Base-by-base conservation (phyloP, 1,140 invertebrate species). In the Hyphantria cunea region DNA sequence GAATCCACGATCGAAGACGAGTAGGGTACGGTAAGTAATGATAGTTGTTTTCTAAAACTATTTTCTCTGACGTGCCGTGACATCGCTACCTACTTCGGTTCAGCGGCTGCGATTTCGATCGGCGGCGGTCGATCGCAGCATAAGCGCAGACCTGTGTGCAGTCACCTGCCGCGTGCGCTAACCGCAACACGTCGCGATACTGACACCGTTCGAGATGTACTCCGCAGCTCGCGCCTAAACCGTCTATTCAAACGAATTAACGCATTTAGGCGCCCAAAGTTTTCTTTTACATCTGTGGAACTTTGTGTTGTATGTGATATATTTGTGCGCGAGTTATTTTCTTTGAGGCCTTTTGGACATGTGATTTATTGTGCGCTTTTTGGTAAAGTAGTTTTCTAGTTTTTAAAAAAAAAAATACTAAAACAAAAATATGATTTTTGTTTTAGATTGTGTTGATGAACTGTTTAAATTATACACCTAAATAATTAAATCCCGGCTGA, bases 31-130 rank as follows among this genome's bases (percentile, higher is more conserved):
- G 76, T 73, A 72, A 72, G 69, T 72, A 64, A 68, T 71, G 72
- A 68, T 64, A 65, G 66, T 70, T 66, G 66, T 80, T 76, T 78
- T 76, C 68, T 74, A 70, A 52, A 60, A 60, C 37, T 73, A 80
- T 80, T 83, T 83, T 82, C 78, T 74, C 75, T 74, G 67, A 54
- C 67, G 66, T 64, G 52, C 64, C 62, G 74, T 81, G 82, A 81
- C 82, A 82, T 80, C 50, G 73, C 78, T 76, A 70, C 79, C 80
- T 80, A 82, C 77, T 82, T 74, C 47, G 67, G 56, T 51, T 66
- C 41, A 60, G 55, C 64, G 53, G 58, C 34, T 51, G 70, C 42
- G 60, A 53, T 62, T 60, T 64, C 62, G 66, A 54, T 62, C 50
- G 49, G 51, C 42, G 51, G 31, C 42, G 42, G 60, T 62, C 51